Evolutionary conservation across 2,888 invertebrate genomes (phyloP).

Genomic region (Incurvaria masculella): DNA sequence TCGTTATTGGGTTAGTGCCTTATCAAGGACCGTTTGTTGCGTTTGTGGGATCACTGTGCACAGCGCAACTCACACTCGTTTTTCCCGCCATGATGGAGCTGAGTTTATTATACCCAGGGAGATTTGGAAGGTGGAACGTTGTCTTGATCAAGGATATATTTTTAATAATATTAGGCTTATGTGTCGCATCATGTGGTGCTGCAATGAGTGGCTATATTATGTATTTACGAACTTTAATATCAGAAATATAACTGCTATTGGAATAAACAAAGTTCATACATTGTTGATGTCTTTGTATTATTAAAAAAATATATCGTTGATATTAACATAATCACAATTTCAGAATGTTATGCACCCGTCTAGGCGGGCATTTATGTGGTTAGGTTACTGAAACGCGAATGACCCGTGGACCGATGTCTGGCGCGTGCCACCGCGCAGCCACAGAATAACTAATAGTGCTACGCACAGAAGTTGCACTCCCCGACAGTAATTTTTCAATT

Average conservation of each 20-base stretch:
- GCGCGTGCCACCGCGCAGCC: no score
- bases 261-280: neutral
- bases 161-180: constrained; percentile 24
- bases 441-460: no score
- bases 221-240: constrained; percentile 20
- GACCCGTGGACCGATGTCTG: no score
- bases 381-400: no score
- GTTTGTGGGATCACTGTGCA: constrained; percentile 34
- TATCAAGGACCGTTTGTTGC: constrained; percentile 36
- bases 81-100: constrained; percentile 38
- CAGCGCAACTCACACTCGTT: constrained; percentile 27
- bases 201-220: constrained; percentile 25
- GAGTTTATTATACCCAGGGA: constrained; percentile 27
- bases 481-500: no score
- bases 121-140: constrained; percentile 24
- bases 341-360: no score
- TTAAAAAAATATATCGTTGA: no score
- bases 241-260: no score
- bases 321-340: no score
- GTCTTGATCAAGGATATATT: constrained; percentile 25
- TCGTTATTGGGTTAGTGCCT: constrained; percentile 26
- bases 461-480: no score
- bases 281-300: no score
- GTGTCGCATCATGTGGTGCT: constrained; percentile 23
- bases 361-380: no score